phyloP scores from a whole-genome alignment of 2,797 vertebrate species.

The Arctocebus calabarensis region DNA sequence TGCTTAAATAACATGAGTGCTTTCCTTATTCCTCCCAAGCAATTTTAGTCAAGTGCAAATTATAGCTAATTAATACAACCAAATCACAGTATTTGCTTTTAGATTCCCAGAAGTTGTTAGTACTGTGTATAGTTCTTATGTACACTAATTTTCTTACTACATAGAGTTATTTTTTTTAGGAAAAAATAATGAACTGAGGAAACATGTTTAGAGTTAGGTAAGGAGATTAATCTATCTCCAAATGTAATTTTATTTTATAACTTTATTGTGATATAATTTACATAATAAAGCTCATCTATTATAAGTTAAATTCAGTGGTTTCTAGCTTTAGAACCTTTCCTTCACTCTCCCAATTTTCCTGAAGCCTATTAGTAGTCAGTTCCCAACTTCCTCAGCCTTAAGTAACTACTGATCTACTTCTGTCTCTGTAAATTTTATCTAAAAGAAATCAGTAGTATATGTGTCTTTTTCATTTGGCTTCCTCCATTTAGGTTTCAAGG shows the following conservation, averaged over 20 bases:
- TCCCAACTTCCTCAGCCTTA: background rate
- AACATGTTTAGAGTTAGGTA: slow-evolving; percentile 21
- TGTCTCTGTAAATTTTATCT: slow-evolving; percentile 18
- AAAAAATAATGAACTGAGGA: background rate
- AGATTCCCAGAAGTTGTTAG: slow-evolving; percentile 18
- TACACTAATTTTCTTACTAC: background rate
- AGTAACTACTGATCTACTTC: background rate
- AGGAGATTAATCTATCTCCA: background rate
- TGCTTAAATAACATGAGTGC: slow-evolving; percentile 33
- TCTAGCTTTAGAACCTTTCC: slow-evolving; percentile 57
- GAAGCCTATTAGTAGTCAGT: background rate
- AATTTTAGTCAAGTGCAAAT: slow-evolving; percentile 53
- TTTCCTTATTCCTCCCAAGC: slow-evolving; percentile 37
- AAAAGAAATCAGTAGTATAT: background rate
- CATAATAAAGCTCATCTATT: slow-evolving; percentile 15
- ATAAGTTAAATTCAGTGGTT: background rate
- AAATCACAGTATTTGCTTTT: slow-evolving; percentile 54
- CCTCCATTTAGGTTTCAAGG: slow-evolving; percentile 25
- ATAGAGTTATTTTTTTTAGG: slow-evolving; percentile 3
- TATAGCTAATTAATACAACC: slow-evolving; percentile 31
- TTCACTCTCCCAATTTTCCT: background rate
- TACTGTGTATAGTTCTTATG: background rate
- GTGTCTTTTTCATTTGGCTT: slow-evolving; percentile 18
- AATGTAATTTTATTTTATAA: background rate
- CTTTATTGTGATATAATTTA: slow-evolving; percentile 25